A percentile compares a stretch with the other conserved stretches of the same genome.
Conservation (phyloP, 2,797 vertebrate genomes). For the Pristis pectinata region DNA sequence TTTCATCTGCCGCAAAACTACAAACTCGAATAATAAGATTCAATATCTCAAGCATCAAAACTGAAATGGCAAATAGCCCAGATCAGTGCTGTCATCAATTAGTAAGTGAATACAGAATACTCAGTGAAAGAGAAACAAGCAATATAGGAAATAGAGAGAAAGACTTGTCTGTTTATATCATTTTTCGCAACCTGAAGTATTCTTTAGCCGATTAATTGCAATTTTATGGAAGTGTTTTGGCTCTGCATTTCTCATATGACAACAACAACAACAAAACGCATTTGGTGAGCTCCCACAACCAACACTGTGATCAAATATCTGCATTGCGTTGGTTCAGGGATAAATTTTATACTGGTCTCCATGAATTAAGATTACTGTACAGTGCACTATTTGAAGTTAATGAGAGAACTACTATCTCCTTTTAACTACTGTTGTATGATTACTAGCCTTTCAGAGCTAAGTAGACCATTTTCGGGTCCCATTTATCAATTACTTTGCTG, state of each 20-base stretch:
- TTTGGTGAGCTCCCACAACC: not conserved
- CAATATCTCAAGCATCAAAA: too few relatives aligned
- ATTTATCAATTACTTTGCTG: not conserved
- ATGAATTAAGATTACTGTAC: not conserved
- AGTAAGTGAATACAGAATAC: not conserved
- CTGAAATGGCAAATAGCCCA: too few relatives aligned
- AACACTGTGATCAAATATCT: not conserved
- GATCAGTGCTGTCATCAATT: not conserved
- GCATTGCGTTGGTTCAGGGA: not conserved
- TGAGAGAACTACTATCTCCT: not conserved
- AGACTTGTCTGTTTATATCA: not conserved
- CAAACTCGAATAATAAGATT: too few relatives aligned
- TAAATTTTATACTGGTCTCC: not conserved
- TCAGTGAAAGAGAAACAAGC: not conserved
- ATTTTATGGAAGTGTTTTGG: not conserved
- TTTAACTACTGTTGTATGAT: not conserved
- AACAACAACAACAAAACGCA: too few relatives aligned
- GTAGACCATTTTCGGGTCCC: not conserved
- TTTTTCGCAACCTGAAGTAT: not conserved
- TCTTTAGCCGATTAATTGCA: not conserved
- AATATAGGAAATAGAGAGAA: not conserved
- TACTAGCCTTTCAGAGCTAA: not conserved
- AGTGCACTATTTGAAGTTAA: not conserved
- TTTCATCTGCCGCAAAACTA: too few relatives aligned
- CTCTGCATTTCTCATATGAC: not conserved